Base-by-base conservation (phyloP, 2,797 vertebrate genomes). In the Urosaurus nigricauda region DNA sequence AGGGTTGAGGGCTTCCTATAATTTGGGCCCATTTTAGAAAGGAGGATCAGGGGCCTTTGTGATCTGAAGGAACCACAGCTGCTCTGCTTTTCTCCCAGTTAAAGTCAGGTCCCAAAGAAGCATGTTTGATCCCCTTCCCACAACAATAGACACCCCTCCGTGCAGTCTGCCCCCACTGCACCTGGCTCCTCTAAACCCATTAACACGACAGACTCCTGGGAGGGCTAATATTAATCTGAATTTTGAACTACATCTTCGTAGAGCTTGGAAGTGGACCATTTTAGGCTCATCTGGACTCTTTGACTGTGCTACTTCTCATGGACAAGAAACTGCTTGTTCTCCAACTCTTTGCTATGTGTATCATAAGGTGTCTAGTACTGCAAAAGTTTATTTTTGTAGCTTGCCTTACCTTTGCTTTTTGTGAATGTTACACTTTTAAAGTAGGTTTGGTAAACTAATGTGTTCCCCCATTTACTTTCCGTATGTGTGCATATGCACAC, bases 221-320 rank as follows among this genome's bases (percentile, higher is more conserved):
- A 95, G 87, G 78, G 86, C 29, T 87, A 91, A 88, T 96, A 95
- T 97, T 96, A 95, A 96, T 96, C 91, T 96, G 95, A 96, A 97
- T 94, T 96, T 94, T 93, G 92, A 94, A 91, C 92, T 43, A 60
- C 89, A 90, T 96, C 94, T 96, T 56, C 47, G 83, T 58, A 56
- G 70, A 37, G 53, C n/a, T 35, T 63, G 56, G n/a, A 74, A 29
- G 81, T 82, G 29, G 11, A 78, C 17, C 0, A 16, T 74, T 35
- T 40, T 56, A 56, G 40, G 71, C 47, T 84, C 70, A 71, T 63
- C 86, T 79, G 29, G 40, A 40, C 13, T 12, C 2, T n/a, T n/a
- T 8, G 14, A 29, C 1, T 29, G 29, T 1, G 8, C 7, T 47
- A 79, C 14, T 17, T 5, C 5, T 53, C 65, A 2, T 17, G 70